Evolutionary conservation across 2,888 invertebrate genomes (phyloP).

Genomic region (Sepiola atlantica): DNA sequence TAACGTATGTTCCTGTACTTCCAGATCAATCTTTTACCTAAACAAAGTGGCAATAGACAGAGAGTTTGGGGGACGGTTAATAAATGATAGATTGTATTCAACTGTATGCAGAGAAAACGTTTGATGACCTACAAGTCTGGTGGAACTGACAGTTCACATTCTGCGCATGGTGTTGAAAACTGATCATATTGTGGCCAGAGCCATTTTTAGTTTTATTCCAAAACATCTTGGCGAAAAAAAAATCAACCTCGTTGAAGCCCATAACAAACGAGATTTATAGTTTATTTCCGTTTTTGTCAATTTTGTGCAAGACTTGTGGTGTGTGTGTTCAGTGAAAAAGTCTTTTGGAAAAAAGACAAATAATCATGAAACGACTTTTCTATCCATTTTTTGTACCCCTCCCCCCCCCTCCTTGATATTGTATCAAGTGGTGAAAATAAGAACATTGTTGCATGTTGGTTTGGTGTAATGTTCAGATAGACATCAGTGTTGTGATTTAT

Average conservation of each 20-base stretch:
- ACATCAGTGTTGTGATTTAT: neutral
- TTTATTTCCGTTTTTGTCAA: neutral
- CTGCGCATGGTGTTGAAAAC: neutral
- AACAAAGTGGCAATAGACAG: too few relatives aligned
- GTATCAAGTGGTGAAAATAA: neutral
- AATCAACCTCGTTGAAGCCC: neutral
- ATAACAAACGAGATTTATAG: neutral
- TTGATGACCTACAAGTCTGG: too few relatives aligned
- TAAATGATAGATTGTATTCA: too few relatives aligned
- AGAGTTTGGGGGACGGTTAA: too few relatives aligned
- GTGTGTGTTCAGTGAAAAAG: neutral
- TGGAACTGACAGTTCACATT: too few relatives aligned
- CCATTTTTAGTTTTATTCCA: neutral
- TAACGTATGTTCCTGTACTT: too few relatives aligned
- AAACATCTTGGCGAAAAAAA: neutral
- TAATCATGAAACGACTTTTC: neutral
- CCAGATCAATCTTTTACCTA: too few relatives aligned
- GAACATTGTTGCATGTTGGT: neutral
- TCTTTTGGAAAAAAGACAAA: neutral
- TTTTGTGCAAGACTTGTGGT: neutral
- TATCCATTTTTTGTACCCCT: neutral
- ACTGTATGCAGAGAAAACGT: too few relatives aligned
- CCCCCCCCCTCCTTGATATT: neutral
- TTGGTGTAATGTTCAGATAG: neutral
- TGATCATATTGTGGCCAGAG: neutral